Conservation (phyloP, 2,797 vertebrate species). For the Caiman crocodilus region DNA sequence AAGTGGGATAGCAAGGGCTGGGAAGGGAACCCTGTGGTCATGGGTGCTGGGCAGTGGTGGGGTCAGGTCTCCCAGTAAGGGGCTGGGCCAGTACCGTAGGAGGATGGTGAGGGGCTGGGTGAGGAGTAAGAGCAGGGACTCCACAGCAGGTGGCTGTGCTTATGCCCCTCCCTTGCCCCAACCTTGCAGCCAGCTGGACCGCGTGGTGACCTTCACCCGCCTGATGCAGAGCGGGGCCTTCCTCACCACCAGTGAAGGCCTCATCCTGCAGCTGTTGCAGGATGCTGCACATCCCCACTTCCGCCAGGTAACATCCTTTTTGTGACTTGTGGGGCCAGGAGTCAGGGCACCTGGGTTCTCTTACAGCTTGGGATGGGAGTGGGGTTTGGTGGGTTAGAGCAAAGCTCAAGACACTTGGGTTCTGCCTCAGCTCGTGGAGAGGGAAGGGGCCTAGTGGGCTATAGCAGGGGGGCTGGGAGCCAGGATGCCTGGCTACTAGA, state of each 20-base stretch:
- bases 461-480: no score
- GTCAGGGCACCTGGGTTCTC: no score
- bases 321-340: background rate
- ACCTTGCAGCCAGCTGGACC: slow-evolving; percentile 88
- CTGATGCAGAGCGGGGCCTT: slow-evolving; percentile 92
- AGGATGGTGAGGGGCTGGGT: background rate
- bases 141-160: background rate
- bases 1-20: no score
- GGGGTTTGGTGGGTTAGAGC: background rate
- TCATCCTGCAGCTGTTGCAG: slow-evolving; percentile 89
- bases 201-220: slow-evolving; percentile 88
- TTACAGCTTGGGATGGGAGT: background rate
- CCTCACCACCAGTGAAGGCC: slow-evolving; percentile 90
- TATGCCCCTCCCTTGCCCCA: background rate
- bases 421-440: no score
- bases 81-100: background rate
- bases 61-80: no score
- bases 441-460: no score
- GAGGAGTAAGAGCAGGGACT: background rate
- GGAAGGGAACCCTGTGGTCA: no score
- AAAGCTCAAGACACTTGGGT: no score
- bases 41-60: background rate
- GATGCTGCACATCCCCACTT: slow-evolving; percentile 89
- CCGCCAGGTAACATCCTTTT: slow-evolving; percentile 83
- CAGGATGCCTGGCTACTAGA: no score